Percentiles rank a stretch among this genome's conserved stretches.
Conservation (phyloP, 2,888 invertebrate genomes). For the Dynastes maya region DNA sequence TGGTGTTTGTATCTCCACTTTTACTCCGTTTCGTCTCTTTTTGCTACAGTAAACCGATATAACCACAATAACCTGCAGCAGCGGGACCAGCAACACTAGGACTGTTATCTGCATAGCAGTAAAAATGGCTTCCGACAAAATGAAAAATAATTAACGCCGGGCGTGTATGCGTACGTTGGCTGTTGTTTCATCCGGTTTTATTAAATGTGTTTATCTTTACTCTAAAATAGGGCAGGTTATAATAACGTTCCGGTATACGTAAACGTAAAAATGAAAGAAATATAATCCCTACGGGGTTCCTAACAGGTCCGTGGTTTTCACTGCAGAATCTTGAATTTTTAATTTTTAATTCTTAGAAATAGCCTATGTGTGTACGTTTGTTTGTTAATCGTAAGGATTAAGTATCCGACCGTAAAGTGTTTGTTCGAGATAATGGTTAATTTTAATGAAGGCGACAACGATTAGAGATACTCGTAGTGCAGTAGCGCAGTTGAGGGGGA, state of each 20-base stretch:
- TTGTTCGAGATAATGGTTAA: slow-evolving; percentile 35
- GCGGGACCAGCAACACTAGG: too few relatives aligned
- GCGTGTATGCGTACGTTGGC: not conserved
- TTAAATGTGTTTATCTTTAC: slow-evolving; percentile 41
- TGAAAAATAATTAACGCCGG: slow-evolving; percentile 37
- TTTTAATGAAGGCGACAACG: slow-evolving; percentile 17
- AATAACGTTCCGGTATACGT: not conserved
- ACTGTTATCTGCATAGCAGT: slow-evolving; percentile 33
- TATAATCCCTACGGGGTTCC: not conserved
- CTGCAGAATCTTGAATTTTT: slow-evolving; percentile 23
- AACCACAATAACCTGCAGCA: slow-evolving; percentile 13
- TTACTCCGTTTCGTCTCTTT: not conserved
- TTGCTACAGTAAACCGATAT: not conserved
- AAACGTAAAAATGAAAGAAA: too few relatives aligned
- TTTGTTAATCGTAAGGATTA: not conserved
- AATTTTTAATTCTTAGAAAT: slow-evolving; percentile 41
- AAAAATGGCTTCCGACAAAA: slow-evolving; percentile 34
- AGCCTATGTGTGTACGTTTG: slow-evolving; percentile 15
- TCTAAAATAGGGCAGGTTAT: not conserved
- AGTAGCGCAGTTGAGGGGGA: too few relatives aligned
- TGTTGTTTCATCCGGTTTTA: slow-evolving; percentile 7
- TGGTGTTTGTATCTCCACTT: not conserved
- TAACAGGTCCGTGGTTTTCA: not conserved
- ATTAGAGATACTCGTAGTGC: not conserved
- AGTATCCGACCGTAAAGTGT: slow-evolving; percentile 26